Conservation (phyloP, 2,888 invertebrate genomes). For the Cantharis lateralis region DNA sequence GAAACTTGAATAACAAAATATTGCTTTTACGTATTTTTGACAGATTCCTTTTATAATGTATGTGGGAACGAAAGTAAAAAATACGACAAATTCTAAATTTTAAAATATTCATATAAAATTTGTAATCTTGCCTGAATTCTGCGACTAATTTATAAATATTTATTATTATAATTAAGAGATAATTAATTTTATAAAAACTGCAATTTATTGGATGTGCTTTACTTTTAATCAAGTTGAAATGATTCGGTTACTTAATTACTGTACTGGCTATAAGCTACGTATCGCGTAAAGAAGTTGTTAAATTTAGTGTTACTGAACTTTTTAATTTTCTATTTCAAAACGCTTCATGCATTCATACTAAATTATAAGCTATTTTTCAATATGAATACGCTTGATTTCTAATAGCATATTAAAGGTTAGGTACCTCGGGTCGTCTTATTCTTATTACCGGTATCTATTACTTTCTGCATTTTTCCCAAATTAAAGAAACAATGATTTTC, state of each 20-base stretch:
- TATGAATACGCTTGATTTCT: not conserved
- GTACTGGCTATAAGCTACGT: not conserved
- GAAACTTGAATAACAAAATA: not conserved
- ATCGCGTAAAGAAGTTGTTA: not conserved
- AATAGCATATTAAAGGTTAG: too few species aligned
- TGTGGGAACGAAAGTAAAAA: not conserved
- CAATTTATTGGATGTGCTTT: not conserved
- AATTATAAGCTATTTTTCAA: not conserved
- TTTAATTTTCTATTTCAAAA: not conserved
- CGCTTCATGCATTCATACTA: not conserved
- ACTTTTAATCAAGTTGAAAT: not conserved
- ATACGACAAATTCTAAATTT: not conserved
- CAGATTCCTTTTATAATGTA: not conserved
- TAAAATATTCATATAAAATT: not conserved
- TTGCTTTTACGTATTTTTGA: not conserved
- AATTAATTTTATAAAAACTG: not conserved
- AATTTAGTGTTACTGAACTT: not conserved
- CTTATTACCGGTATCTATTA: not conserved
- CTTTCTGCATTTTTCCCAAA: not conserved
- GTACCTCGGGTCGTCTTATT: too few species aligned
- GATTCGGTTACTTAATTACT: not conserved
- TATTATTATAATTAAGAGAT: not conserved
- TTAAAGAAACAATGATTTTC: not conserved
- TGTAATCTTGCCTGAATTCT: not conserved
- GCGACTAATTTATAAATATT: not conserved